Conservation (phyloP, 2,797 vertebrate genomes). For the Meriones psammophilus region DNA sequence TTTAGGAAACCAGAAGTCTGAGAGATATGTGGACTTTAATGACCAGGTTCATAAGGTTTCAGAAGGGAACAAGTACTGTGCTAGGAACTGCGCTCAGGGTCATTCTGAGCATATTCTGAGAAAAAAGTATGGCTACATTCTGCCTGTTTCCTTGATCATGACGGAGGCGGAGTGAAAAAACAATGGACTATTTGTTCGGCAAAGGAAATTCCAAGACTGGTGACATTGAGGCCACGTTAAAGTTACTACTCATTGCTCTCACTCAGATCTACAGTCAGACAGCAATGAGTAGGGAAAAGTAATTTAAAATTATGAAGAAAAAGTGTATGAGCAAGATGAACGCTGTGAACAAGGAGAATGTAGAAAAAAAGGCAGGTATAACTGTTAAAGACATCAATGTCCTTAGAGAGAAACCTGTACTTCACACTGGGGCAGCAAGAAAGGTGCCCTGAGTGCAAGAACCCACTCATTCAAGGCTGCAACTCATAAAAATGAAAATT, state of each 20-base stretch:
- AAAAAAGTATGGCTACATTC: background rate
- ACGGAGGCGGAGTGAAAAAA: background rate
- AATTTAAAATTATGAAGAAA: background rate
- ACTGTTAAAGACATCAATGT: background rate
- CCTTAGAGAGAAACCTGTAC: background rate
- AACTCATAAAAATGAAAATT: background rate
- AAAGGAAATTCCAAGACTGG: background rate
- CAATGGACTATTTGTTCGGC: background rate
- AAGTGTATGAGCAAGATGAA: background rate
- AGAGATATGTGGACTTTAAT: background rate
- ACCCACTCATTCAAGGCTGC: background rate
- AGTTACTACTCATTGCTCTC: background rate
- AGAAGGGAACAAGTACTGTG: background rate
- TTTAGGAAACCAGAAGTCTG: no score
- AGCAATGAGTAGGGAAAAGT: background rate
- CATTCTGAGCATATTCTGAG: no score
- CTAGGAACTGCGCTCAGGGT: background rate
- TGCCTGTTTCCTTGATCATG: background rate
- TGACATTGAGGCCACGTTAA: background rate
- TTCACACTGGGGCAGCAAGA: background rate
- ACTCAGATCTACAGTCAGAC: background rate
- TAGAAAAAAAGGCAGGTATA: background rate
- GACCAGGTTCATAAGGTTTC: background rate
- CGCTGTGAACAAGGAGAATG: background rate
- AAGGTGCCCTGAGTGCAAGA: background rate